These are phyloP conservation scores for Chironomus tentans DNA, from an alignment of 2,888 invertebrate genomes.

Conservation along the genomic window DNA sequence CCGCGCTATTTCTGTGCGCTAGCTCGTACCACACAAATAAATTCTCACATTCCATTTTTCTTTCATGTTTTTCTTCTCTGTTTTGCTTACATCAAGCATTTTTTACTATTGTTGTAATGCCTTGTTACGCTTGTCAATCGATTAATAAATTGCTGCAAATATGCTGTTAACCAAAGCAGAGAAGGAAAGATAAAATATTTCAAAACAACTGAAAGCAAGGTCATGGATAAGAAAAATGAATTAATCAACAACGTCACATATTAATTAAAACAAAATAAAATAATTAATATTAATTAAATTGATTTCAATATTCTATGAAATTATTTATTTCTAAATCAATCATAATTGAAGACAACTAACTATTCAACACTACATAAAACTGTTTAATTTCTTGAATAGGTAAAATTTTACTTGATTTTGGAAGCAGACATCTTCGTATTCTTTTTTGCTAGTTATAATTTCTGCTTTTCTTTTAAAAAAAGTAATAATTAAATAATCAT, in stretches of 20 bases:
- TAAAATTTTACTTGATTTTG: no score
- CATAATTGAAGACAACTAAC: no score
- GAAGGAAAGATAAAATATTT: constrained; percentile 11
- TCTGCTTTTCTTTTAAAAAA: no score
- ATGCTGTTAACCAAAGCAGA: not conserved
- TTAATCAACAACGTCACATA: not conserved
- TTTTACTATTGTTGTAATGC: not conserved
- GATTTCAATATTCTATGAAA: not conserved
- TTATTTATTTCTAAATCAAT: not conserved
- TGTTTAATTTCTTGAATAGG: no score
- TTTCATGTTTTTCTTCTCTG: not conserved
- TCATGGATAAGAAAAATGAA: constrained; percentile 16
- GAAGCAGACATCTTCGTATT: no score
- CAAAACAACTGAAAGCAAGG: constrained; percentile 19
- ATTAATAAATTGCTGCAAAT: constrained; percentile 15
- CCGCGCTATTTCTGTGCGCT: not conserved
- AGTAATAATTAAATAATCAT: no score
- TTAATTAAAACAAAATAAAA: not conserved
- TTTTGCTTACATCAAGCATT: not conserved
- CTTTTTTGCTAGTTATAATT: no score
- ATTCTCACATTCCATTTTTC: not conserved
- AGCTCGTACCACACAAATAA: not conserved
- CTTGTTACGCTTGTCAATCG: constrained; percentile 18
- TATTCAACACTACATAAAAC: no score
- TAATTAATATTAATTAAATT: not conserved